Evolutionary conservation across 2,888 invertebrate species (phyloP).

Genomic region (Pocota personata): DNA sequence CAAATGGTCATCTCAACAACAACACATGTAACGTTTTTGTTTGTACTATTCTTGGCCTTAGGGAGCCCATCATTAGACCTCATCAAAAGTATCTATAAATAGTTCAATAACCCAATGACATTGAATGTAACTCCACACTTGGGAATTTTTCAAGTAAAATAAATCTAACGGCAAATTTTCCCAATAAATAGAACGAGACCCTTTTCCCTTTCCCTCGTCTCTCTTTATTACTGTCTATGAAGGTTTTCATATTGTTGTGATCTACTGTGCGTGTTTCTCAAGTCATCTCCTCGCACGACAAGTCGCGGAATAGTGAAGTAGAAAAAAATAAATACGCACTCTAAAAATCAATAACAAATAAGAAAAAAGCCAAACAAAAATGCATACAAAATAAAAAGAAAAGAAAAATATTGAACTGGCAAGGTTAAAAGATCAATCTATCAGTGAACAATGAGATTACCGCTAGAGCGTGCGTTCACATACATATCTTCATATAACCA

Average conservation of each 20-base stretch:
- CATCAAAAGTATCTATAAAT: constrained; percentile 23
- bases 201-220: background rate
- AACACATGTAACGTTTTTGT: constrained; percentile 23
- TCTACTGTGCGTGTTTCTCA: constrained; percentile 22
- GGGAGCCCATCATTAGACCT: constrained; percentile 31
- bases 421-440: constrained; percentile 71
- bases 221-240: background rate
- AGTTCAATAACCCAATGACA: constrained; percentile 57
- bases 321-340: constrained; percentile 31
- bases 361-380: background rate
- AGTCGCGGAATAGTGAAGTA: constrained; percentile 4
- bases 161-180: constrained; percentile 43
- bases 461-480: constrained; percentile 65
- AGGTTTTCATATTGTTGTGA: background rate
- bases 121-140: background rate
- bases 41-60: constrained; percentile 13
- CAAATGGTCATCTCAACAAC: constrained; percentile 46
- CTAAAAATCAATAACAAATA: background rate
- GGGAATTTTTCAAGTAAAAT: constrained; percentile 17
- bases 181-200: constrained; percentile 34
- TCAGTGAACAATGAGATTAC: constrained; percentile 68
- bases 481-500: constrained; percentile 4
- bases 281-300: constrained; percentile 2
- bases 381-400: constrained; percentile 19
- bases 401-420: constrained; percentile 47